Percentiles rank a stretch among this genome's conserved stretches.
These are phyloP conservation scores for Dicyrtomina minuta DNA, from an alignment of 2,888 invertebrate genomes.

Conservation along the genomic window DNA sequence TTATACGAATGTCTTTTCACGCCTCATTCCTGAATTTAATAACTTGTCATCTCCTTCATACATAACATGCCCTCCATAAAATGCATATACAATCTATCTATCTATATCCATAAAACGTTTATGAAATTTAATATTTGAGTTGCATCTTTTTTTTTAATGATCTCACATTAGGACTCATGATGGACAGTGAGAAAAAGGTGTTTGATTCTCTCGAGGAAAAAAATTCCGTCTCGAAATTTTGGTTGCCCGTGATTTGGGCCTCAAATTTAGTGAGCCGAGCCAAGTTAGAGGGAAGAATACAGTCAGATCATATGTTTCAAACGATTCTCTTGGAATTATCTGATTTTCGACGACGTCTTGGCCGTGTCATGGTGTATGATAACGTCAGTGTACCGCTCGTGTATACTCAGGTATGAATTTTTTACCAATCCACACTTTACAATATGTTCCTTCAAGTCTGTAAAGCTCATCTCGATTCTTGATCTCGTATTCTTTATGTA, in stretches of 20 bases:
- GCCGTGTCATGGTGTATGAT: constrained; percentile 84
- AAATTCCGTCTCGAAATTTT: constrained; percentile 84
- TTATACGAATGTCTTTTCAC: no score
- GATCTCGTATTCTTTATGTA: background rate
- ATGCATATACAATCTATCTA: background rate
- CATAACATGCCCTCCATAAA: no score
- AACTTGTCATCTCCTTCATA: no score
- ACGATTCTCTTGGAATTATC: constrained; percentile 85
- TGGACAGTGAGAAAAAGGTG: constrained; percentile 87
- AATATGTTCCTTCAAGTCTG: no score
- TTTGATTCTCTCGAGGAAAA: constrained; percentile 87
- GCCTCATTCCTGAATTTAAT: no score
- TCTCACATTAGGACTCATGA: constrained; percentile 72
- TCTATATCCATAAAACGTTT: background rate
- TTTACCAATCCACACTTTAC: no score
- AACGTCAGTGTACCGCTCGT: constrained; percentile 89
- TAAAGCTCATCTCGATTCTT: no score
- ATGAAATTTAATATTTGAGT: background rate
- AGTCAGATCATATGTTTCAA: constrained; percentile 88
- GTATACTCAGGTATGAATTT: constrained; percentile 75
- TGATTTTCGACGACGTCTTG: constrained; percentile 79
- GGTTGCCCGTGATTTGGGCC: constrained; percentile 86
- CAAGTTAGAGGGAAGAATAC: constrained; percentile 77
- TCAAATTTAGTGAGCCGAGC: constrained; percentile 87
- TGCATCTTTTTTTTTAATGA: no score